Conservation (phyloP, 2,797 vertebrate genomes). For the Phrynocephalus vlangalii region DNA sequence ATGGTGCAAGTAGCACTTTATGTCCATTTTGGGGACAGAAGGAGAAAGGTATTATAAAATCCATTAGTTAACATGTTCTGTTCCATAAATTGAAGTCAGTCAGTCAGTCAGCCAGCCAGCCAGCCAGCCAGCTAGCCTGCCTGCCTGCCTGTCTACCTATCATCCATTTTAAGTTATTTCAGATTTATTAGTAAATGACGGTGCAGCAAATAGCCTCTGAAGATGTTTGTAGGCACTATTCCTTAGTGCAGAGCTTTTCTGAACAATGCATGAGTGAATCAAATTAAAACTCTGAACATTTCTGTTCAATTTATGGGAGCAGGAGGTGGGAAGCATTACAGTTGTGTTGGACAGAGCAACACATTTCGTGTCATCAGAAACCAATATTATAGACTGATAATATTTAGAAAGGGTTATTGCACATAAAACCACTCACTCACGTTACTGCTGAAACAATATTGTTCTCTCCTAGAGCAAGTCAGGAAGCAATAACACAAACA, state of each 20-base stretch:
- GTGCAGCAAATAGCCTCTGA: constrained; percentile 38
- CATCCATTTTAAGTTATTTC: constrained; percentile 46
- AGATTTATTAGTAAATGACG: constrained; percentile 50
- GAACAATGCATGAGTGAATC: constrained; percentile 40
- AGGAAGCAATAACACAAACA: constrained; percentile 48
- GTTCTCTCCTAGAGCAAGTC: constrained; percentile 47
- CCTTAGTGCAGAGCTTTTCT: constrained; percentile 31
- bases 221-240: constrained; percentile 19
- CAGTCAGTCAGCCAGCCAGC: no score
- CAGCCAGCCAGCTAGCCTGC: no score
- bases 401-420: constrained; percentile 53
- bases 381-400: constrained; percentile 61
- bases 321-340: constrained; percentile 58
- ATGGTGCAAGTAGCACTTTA: neutral
- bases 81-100: neutral
- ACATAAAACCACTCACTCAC: constrained; percentile 57
- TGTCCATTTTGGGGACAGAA: neutral
- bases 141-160: neutral
- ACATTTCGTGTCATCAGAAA: constrained; percentile 62
- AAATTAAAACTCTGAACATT: constrained; percentile 41
- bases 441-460: constrained; percentile 56
- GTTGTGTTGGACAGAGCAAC: constrained; percentile 60
- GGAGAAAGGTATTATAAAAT: neutral
- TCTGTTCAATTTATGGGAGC: constrained; percentile 42
- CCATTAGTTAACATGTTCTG: neutral